Conservation (phyloP, 2,113 vertebrate genomes). For the Collichthys lucidus region DNA sequence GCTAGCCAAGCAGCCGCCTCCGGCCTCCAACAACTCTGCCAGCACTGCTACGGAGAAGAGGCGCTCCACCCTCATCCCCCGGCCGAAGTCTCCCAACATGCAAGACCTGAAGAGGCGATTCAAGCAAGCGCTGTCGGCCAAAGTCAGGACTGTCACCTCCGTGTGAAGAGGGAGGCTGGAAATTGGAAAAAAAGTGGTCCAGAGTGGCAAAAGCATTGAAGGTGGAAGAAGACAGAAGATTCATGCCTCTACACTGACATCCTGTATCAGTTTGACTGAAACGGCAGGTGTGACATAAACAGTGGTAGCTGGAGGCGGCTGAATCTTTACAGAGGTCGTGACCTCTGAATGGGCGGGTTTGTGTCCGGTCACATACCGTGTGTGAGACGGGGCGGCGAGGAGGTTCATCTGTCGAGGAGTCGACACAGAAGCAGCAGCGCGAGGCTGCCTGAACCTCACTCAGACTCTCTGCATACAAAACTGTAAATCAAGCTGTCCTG, state of each 20-base stretch:
- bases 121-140: constrained; percentile 96
- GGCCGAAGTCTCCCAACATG: constrained; percentile 98
- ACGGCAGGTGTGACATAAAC: constrained; percentile 8
- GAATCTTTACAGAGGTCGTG: constrained; percentile 14
- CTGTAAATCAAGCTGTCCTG: constrained; percentile 55
- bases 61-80: constrained; percentile 92
- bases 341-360: background rate
- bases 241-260: constrained; percentile 19
- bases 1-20: constrained; percentile 88
- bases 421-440: background rate
- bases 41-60: constrained; percentile 84
- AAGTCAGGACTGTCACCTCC: constrained; percentile 95
- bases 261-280: constrained; percentile 29
- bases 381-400: background rate
- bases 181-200: constrained; percentile 39
- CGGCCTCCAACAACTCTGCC: constrained; percentile 56
- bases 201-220: constrained; percentile 25
- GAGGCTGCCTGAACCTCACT: constrained; percentile 1
- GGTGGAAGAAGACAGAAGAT: constrained; percentile 23
- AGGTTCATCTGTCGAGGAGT: constrained; percentile 8
- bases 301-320: background rate
- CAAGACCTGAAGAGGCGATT: constrained; percentile 98
- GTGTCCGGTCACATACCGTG: background rate
- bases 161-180: constrained; percentile 83
- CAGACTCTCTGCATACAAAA: constrained; percentile 11